A percentile compares a stretch with the other conserved stretches of the same genome.
These are phyloP conservation scores for Miltochrista miniata DNA, from an alignment of 2,888 invertebrate species.

Conservation along the genomic window DNA sequence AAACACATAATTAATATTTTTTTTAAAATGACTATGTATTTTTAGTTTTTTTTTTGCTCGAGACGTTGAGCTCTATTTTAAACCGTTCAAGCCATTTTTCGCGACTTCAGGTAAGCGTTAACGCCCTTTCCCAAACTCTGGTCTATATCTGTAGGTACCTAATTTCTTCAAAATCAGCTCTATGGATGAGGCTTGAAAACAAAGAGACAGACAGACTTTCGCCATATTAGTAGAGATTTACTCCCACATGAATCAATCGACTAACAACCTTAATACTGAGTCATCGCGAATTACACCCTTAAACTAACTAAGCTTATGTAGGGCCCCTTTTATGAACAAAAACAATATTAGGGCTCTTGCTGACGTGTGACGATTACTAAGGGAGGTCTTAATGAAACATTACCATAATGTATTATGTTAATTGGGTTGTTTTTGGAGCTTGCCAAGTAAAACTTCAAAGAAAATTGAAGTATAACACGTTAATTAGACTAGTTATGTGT, in stretches of 20 bases:
- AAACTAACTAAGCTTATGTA: slow-evolving; percentile 28
- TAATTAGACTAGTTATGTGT: background rate
- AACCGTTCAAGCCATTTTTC: too few species aligned
- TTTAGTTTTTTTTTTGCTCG: too few species aligned
- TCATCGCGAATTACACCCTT: background rate
- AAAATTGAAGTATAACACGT: slow-evolving; percentile 5
- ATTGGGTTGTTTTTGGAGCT: slow-evolving; percentile 14
- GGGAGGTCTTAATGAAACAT: slow-evolving; percentile 22
- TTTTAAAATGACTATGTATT: too few species aligned
- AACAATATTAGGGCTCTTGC: slow-evolving; percentile 24
- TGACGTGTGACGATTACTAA: slow-evolving; percentile 23
- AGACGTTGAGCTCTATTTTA: too few species aligned
- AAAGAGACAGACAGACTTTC: too few species aligned
- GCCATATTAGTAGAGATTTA: too few species aligned
- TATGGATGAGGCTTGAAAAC: too few species aligned
- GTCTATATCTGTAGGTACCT: too few species aligned
- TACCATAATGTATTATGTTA: slow-evolving; percentile 26
- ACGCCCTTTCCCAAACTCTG: too few species aligned
- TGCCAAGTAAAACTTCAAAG: slow-evolving; percentile 11
- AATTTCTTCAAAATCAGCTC: too few species aligned
- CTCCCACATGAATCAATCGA: slow-evolving; percentile 1
- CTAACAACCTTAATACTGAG: slow-evolving; percentile 11
- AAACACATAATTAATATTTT: too few species aligned
- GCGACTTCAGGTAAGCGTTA: too few species aligned
- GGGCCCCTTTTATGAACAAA: slow-evolving; percentile 18